These are phyloP conservation scores for Lepidocolaptes lacrymiger DNA, from an alignment of 2,797 vertebrate species.

Conservation along the genomic window DNA sequence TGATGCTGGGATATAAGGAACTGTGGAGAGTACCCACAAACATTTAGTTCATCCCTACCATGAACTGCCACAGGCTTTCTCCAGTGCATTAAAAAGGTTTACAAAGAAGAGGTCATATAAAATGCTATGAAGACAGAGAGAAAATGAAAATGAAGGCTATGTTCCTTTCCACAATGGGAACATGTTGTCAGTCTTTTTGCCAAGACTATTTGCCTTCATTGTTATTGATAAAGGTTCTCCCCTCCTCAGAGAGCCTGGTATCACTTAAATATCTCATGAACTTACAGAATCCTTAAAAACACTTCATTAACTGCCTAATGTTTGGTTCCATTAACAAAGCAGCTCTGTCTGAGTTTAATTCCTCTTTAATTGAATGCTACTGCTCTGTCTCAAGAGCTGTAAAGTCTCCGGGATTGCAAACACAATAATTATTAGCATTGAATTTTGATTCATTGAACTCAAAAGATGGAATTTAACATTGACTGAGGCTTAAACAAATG, in stretches of 20 bases:
- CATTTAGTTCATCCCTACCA: neutral
- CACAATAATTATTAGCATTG: neutral
- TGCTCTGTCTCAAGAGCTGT: neutral
- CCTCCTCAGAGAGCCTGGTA: neutral
- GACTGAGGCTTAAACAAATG: neutral
- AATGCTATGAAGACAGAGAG: neutral
- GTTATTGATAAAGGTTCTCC: neutral
- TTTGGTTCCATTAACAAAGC: neutral
- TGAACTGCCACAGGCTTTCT: neutral
- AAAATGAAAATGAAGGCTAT: neutral
- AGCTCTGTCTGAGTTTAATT: neutral
- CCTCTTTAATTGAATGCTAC: neutral
- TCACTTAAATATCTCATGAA: neutral
- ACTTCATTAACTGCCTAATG: neutral
- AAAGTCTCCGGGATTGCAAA: neutral
- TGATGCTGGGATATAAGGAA: neutral
- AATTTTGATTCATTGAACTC: slow-evolving; percentile 12
- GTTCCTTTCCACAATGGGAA: neutral
- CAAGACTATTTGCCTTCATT: neutral
- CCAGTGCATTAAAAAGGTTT: neutral
- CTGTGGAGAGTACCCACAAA: too few species aligned
- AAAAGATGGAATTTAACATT: neutral
- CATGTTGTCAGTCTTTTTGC: neutral
- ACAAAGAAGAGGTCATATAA: neutral
- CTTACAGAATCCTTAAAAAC: neutral